These are phyloP conservation scores for Harpalus rubripes DNA, from an alignment of 2,888 invertebrate species.

Conservation along the genomic window DNA sequence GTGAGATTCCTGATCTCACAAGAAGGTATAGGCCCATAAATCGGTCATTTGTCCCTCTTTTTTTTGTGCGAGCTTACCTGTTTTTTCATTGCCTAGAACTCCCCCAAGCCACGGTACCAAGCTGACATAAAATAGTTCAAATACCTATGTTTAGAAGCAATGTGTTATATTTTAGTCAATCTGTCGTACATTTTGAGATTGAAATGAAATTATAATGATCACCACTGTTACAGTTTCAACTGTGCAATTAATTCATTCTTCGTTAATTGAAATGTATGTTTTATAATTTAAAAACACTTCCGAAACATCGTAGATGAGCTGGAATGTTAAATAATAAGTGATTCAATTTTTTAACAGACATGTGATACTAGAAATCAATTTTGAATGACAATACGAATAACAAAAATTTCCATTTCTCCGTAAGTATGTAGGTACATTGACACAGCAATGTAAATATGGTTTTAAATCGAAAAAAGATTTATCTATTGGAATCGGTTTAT, in stretches of 20 bases:
- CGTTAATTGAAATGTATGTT: slow-evolving; percentile 38
- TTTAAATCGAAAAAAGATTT: too few relatives aligned
- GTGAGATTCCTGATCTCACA: too few relatives aligned
- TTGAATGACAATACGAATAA: slow-evolving; percentile 4
- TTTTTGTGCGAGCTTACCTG: too few relatives aligned
- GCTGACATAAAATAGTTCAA: too few relatives aligned
- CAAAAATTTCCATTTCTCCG: background rate
- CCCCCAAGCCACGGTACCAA: too few relatives aligned
- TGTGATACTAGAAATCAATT: slow-evolving; percentile 24
- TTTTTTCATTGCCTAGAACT: too few relatives aligned
- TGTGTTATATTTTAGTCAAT: background rate
- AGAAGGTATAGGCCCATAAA: too few relatives aligned
- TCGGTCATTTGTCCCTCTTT: too few relatives aligned
- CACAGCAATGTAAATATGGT: too few relatives aligned
- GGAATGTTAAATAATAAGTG: slow-evolving; percentile 18
- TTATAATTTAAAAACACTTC: slow-evolving; percentile 25
- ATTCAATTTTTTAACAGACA: slow-evolving; percentile 22
- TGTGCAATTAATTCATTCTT: slow-evolving; percentile 14
- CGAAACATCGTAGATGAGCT: slow-evolving; percentile 19
- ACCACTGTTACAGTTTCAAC: too few relatives aligned
- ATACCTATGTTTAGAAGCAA: background rate
- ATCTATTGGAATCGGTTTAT: too few relatives aligned
- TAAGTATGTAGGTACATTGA: too few relatives aligned
- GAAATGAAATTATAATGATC: background rate
- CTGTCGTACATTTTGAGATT: slow-evolving; percentile 9